These are phyloP conservation scores for Eristalis intricaria DNA, from an alignment of 2,888 invertebrate genomes.

Conservation along the genomic window DNA sequence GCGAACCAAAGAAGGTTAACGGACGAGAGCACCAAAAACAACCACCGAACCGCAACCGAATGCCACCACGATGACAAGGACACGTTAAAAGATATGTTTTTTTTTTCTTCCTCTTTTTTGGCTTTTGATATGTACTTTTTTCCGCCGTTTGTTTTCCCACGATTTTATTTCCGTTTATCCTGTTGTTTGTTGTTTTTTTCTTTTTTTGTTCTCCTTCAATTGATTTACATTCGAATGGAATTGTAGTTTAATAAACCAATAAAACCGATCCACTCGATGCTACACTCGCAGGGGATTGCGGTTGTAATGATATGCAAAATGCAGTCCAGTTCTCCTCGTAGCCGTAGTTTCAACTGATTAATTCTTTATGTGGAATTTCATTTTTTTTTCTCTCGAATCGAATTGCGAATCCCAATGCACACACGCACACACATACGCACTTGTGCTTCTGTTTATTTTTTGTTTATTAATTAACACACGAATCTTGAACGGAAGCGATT, in stretches of 20 bases:
- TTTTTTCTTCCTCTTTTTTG: neutral
- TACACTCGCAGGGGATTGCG: conserved; percentile 16
- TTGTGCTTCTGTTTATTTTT: neutral
- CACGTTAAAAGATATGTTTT: conserved; percentile 42
- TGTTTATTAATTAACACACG: conserved; percentile 55
- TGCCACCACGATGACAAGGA: conserved; percentile 31
- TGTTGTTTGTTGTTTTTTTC: neutral
- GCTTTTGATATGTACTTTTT: conserved; percentile 45
- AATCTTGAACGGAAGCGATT: conserved; percentile 10
- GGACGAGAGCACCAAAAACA: neutral
- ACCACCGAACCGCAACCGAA: neutral
- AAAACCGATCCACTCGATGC: conserved; percentile 26
- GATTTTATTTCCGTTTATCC: conserved; percentile 6
- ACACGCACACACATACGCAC: neutral
- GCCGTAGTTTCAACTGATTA: conserved; percentile 46
- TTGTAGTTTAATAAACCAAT: conserved; percentile 9
- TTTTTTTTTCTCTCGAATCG: conserved; percentile 20
- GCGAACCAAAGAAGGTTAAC: neutral
- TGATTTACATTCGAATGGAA: conserved; percentile 39
- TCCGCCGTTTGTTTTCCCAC: neutral
- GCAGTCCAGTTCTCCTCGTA: conserved; percentile 9
- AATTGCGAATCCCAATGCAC: neutral
- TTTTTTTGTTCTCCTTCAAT: conserved; percentile 4
- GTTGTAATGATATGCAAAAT: conserved; percentile 62
- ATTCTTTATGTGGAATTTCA: conserved; percentile 33